phyloP scores from a whole-genome alignment of 2,797 vertebrate genomes.

The Triplophysa yarkandensis region DNA sequence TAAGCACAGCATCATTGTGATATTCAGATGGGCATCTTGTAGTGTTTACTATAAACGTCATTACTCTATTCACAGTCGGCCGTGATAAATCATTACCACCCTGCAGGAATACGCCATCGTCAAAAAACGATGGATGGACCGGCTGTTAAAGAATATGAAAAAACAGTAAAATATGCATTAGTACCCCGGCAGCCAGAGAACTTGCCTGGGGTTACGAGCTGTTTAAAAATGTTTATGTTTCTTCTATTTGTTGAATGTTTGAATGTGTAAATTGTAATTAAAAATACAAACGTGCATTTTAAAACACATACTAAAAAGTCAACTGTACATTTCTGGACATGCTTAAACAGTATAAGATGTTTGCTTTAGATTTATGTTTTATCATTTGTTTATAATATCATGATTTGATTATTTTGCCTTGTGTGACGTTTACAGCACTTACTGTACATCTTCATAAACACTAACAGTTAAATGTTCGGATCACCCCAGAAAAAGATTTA shows the following conservation, averaged over 20 bases:
- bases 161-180: conserved; percentile 63
- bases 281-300: no score
- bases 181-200: conserved; percentile 36
- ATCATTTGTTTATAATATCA: no score
- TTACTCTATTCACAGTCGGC: conserved; percentile 32
- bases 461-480: no score
- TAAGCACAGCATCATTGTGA: conserved; percentile 25
- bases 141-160: conserved; percentile 67
- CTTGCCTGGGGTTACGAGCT: conserved; percentile 1
- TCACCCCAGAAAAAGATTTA: no score
- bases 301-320: no score
- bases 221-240: background rate
- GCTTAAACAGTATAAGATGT: no score
- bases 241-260: background rate
- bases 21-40: conserved; percentile 29
- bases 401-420: no score
- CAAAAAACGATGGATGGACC: conserved; percentile 67
- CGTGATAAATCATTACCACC: conserved; percentile 70
- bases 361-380: no score
- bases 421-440: no score
- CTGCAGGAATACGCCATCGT: conserved; percentile 64
- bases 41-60: conserved; percentile 30
- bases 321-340: background rate
- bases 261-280: background rate
- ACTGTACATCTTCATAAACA: no score